Base-by-base conservation (phyloP, 1,140 invertebrate genomes). In the Euura saliciscinereae region DNA sequence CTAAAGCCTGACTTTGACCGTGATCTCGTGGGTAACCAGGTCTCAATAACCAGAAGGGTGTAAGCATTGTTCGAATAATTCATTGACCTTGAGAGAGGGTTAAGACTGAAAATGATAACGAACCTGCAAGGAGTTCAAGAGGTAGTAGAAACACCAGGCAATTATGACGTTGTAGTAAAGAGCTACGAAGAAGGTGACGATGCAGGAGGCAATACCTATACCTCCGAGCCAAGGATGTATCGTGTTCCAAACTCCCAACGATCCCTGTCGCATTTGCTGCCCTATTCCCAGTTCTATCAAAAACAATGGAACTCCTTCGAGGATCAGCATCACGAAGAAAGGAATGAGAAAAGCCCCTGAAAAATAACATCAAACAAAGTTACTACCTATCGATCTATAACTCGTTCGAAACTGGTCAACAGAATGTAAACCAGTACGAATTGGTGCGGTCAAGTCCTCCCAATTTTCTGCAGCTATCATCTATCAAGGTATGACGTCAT, bases 131-230 rank as follows among this genome's bases (percentile, higher is more conserved):
- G 95, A 96, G 78, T 97, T 96, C 86, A 96, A 96, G 70, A 97
- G 91, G 83, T 99, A 99, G 85, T 94, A 99, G 87, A 99, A 94
- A 76, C 97, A 98, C 98, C 98, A 99, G 65, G 97, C 97, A 80
- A 99, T 97, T 83, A 99, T 99, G 76, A 99, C 96, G 82, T 99
- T 99, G 89, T 99, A 99, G 86, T 99, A 99, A 46, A 99, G 90
- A 2, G 95, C 94, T 28, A 98, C 95, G 82, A 97, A 96, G 68
- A 96, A 93, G 0, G 96, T 97, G 65, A 99, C 96, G 67, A 98
- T 92, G 80, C 96, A 97, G 70, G 94, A 95, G 10, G 96, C 94
- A 71, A 98, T 95, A 13, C 95, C 94, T 74, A 97, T 95, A 59
- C 95, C 95, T 4, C 95, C 96, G 71, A 97, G 88, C 94, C 96